A percentile compares a stretch with the other conserved stretches of the same genome.
Evolutionary conservation across 2,113 vertebrate species (phyloP).

Genomic region (Cephalopholis sonnerati): DNA sequence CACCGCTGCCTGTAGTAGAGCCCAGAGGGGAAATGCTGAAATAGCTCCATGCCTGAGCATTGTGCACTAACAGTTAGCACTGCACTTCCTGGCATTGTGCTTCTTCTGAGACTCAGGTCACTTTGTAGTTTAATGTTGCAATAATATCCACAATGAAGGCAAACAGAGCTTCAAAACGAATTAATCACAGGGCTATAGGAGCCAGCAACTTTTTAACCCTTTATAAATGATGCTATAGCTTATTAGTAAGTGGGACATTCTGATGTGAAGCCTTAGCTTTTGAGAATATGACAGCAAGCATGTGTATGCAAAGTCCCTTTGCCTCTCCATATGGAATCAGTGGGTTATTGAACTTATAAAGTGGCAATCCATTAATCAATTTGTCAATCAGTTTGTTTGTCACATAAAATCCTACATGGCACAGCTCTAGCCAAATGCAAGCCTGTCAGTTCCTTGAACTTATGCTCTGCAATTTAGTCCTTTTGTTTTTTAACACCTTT

Average conservation of each 20-base stretch:
- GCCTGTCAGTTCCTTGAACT: too few species aligned
- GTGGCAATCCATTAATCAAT: too few species aligned
- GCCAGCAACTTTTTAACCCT: not conserved
- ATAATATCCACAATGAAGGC: not conserved
- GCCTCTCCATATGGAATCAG: not conserved
- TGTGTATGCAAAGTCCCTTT: not conserved
- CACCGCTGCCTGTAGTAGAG: not conserved
- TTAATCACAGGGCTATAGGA: not conserved
- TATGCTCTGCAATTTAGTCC: too few species aligned
- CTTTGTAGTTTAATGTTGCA: not conserved
- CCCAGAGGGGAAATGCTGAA: constrained; percentile 24
- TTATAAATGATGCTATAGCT: not conserved
- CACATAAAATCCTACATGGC: too few species aligned
- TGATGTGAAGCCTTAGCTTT: not conserved
- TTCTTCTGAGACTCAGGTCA: not conserved
- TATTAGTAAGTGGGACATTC: not conserved
- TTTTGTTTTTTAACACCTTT: too few species aligned
- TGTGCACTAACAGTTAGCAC: not conserved
- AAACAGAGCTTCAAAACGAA: not conserved
- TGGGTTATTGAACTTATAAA: not conserved
- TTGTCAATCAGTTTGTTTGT: too few species aligned
- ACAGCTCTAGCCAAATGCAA: too few species aligned
- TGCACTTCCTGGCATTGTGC: constrained; percentile 55
- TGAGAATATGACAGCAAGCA: not conserved
- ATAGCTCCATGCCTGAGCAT: not conserved